Base-by-base conservation (phyloP, 2,113 vertebrate species). In the Setophaga kirtlandii region DNA sequence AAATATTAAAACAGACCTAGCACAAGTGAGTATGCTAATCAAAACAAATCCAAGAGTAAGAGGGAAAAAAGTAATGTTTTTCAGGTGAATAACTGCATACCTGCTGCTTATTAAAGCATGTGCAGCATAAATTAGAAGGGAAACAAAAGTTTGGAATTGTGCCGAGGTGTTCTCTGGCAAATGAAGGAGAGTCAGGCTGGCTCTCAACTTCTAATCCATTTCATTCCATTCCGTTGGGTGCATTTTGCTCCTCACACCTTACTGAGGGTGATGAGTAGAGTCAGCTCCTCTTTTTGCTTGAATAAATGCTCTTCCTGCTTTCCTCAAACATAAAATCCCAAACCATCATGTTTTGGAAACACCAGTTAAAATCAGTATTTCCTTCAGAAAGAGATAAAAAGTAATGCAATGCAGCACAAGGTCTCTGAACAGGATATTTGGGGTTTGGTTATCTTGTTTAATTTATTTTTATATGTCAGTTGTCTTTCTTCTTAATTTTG, bases 111-210 rank as follows among this genome's bases (percentile, higher is more conserved):
- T 50, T 80, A 62, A 65, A 80, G 65, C 33, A 39, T 15, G 56
- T 9, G 35, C 79, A 50, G 50, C 42, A n/a, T 76, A 30, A 77
- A 53, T 50, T 60, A 47, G n/a, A 80, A 93, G 50, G 46, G 55
- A 67, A 65, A 62, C 85, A 95, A 95, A 94, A 90, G 71, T 56
- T 55, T 96, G 94, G 95, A 95, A 35, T 46, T 79, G 58, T 94
- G 94, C 88, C n/a, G 76, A 9, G 50, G 33, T 77, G 30, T 62
- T 90, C 46, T 65, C 83, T 94, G 82, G 71, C 75, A 88, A n/a
- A 49, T 33, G 63, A 74, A 12, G 55, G 79, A 33, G 63, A 74
- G 65, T 30, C 30, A 46, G 79, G 50, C 33, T 87, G 87, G 46
- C 70, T 76, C 50, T 69, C 41, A 47, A 5, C 30, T 85, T 71